Conservation (phyloP, 2,113 vertebrate genomes). For the Polyodon spathula region DNA sequence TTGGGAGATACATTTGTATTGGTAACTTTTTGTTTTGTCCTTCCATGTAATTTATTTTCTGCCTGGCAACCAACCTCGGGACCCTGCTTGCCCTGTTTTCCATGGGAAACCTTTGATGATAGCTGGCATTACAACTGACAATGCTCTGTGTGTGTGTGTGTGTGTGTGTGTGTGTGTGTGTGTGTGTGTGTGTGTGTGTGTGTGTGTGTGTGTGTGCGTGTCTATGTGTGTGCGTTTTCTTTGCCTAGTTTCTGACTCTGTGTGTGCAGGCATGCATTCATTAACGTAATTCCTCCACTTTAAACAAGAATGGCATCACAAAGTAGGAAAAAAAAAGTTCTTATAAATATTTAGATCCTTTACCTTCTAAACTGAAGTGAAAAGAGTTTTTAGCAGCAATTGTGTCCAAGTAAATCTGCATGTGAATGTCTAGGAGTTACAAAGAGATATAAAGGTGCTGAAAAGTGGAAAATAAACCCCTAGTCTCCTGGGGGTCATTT, state of each 20-base stretch:
- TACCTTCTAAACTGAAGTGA: conserved; percentile 43
- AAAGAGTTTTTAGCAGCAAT: conserved; percentile 46
- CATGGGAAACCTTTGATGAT: too few relatives aligned
- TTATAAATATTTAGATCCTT: conserved; percentile 67
- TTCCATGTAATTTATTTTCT: background rate
- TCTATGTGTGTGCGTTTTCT: conserved; percentile 7
- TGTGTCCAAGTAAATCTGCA: conserved; percentile 57
- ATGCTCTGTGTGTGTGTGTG: too few relatives aligned
- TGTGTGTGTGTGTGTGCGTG: background rate
- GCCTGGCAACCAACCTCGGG: background rate
- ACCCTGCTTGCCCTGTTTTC: too few relatives aligned
- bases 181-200: conserved; percentile 6
- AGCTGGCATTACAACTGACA: too few relatives aligned
- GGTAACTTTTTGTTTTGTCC: background rate
- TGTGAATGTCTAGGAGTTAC: conserved; percentile 54
- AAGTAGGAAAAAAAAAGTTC: conserved; percentile 36
- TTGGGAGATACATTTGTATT: background rate
- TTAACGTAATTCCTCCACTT: conserved; percentile 61
- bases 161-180: too few relatives aligned
- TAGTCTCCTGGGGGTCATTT: conserved; percentile 55
- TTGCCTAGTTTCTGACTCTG: conserved; percentile 59
- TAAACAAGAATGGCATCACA: conserved; percentile 56
- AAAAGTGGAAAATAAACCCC: conserved; percentile 51
- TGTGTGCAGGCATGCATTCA: conserved; percentile 75
- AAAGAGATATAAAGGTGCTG: conserved; percentile 64